Base-by-base conservation (phyloP, 2,113 vertebrate genomes). In the Pseudolaguvia tuberculata region DNA sequence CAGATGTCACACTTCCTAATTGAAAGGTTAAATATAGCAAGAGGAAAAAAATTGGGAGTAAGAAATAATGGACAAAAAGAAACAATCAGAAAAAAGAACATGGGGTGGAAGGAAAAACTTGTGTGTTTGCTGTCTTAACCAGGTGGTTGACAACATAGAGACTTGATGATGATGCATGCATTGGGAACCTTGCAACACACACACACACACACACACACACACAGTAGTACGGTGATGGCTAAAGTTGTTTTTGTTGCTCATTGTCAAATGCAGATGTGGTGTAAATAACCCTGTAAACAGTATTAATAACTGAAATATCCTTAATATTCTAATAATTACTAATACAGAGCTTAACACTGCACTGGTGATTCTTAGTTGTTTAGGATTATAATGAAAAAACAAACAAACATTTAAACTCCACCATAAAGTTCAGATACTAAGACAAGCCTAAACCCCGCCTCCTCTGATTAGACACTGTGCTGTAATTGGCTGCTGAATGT, bases 11-110 rank as follows among this genome's bases (percentile, higher is more conserved):
- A 72, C 59, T 71, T 78, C 48, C 81, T 53, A 18, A 39, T 35
- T 35, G 39, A 31, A 57, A 62, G 79, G 79, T 59, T 65, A 7
- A 73, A 76, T 52, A 68, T 47, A 3, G 53, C 80, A 79, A 81
- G 80, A 35, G 39, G 78, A 27, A 72, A 69, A 58, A 57, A 66
- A 69, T 70, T 74, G 21, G 35, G 80, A 63, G 2, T 20, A 23
- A 15, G n/a, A n/a, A n/a, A n/a, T n/a, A 52, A 31, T 3, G 25
- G 20, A 69, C 56, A 66, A 55, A 85, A 80, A 83, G 86, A 81
- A 15, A 55, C 48, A 84, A 79, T 83, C 85, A 80, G 82, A 83
- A 85, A 78, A 80, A 80, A 29, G 59, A 77, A 21, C 66, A 63
- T 2, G 15, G n/a, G 17, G 47, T 35, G 7, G 29, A 8, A 31